Percentiles rank a stretch among this genome's conserved stretches.
Evolutionary conservation across 2,113 vertebrate genomes (phyloP).

Genomic region (Acrocephalus kingi): DNA sequence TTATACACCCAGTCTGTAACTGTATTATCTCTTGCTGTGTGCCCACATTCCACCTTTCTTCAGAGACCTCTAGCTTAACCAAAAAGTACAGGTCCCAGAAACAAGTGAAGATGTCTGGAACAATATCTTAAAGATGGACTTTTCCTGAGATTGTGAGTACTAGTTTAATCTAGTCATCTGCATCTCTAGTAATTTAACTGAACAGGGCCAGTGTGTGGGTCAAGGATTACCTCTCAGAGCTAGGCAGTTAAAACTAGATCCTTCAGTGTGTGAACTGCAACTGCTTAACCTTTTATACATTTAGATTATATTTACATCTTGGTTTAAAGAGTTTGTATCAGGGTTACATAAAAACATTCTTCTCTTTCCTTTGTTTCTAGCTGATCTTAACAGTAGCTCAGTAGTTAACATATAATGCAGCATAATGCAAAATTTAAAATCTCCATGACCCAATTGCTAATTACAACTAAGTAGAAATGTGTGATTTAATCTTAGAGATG

Average conservation of each 20-base stretch:
- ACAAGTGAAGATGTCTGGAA: background rate
- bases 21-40: background rate
- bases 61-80: background rate
- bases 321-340: background rate
- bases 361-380: background rate
- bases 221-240: background rate
- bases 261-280: background rate
- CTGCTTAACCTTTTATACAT: background rate
- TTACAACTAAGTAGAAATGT: background rate
- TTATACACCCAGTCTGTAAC: background rate
- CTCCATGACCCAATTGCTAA: background rate
- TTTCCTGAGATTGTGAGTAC: background rate
- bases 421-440: background rate
- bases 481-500: background rate
- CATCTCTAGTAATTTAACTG: background rate
- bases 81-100: background rate
- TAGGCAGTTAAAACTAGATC: background rate
- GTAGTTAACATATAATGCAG: background rate
- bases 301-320: background rate
- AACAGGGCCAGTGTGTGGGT: background rate
- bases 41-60: background rate
- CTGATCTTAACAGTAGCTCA: background rate
- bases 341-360: background rate
- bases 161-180: background rate
- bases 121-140: background rate